These are phyloP conservation scores for Tichodroma muraria DNA, from an alignment of 2,113 vertebrate species.

Conservation along the genomic window DNA sequence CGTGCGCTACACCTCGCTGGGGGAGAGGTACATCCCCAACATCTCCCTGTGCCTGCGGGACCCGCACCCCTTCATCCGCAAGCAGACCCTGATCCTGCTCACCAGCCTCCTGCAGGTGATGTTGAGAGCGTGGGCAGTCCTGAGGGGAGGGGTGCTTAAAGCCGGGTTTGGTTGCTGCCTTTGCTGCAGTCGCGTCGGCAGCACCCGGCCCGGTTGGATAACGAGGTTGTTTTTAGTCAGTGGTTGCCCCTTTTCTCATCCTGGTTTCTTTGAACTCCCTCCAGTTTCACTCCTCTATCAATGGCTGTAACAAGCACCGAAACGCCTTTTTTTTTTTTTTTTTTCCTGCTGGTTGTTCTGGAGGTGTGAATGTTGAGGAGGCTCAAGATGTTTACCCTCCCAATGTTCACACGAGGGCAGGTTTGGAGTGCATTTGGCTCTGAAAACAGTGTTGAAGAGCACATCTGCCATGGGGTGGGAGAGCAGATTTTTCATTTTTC, in stretches of 20 bases:
- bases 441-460: neutral
- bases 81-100: slow-evolving; percentile 88
- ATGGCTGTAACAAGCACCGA: neutral
- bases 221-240: neutral
- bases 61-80: slow-evolving; percentile 77
- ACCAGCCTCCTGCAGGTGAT: slow-evolving; percentile 93
- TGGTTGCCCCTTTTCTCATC: neutral
- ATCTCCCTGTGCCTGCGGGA: slow-evolving; percentile 85
- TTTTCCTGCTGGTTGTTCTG: neutral
- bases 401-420: neutral
- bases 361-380: neutral
- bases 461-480: neutral
- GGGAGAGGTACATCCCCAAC: slow-evolving; percentile 85
- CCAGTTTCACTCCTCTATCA: neutral
- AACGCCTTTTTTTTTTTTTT: neutral
- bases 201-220: neutral
- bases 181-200: neutral
- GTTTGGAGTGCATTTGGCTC: neutral
- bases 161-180: neutral
- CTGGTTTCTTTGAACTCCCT: neutral
- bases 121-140: neutral
- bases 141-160: neutral
- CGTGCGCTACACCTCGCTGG: slow-evolving; percentile 86
- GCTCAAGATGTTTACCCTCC: neutral
- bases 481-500: neutral